Evolutionary conservation across 37 sponge, comb jelly and placozoan genomes (phyloP), one percentile per base, ranked within the genome.

Genomic region (Eunapius fragilis): DNA sequence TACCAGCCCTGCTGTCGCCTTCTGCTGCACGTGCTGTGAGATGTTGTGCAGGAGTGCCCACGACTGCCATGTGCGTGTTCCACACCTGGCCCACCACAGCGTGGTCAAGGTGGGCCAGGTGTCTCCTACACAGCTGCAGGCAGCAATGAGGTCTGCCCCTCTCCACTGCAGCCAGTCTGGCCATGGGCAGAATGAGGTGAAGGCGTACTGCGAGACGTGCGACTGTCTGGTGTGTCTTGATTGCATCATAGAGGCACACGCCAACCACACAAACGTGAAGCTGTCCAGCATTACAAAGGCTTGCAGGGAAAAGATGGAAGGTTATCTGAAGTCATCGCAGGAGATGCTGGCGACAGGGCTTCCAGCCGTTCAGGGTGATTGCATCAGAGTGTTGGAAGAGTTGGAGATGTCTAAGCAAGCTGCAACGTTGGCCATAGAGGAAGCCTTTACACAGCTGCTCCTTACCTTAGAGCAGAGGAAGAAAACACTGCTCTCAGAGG

Each of bases 1-100:
- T 1, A 80, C 69, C 35, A 76, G 83, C 13, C 37, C 78, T 19
- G 84, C 84, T 22, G 72, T 88, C 14, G 36, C 36, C 2, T 88
- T 88, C 79, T 88, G 89, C 73, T 75, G 69, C 33, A 77, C 70
- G 31, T 82, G 84, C 67, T 82, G 79, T 38, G 34, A 82, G 37
- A 82, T 88, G 38, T 73, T 88, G 25, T 88, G 89, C 27, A 77
- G 58, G 2, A 6, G 41, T 12, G 82, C 83, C 70, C 32, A 68
- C 3, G 25, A 76, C 31, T 33, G 83, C 38, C 89, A 88, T n/a
- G 28, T 68, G 22, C 71, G 33, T 9, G 68, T 77, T 30, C 76
- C 72, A 6, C 69, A 82, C n/a, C 72, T 84, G 30, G 23, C 37
- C 77, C 69, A 70, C 27, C 89, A 88, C 33, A 84, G 78, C 25